Base-by-base conservation (phyloP, 2,888 invertebrate species). In the Tipula unca region DNA sequence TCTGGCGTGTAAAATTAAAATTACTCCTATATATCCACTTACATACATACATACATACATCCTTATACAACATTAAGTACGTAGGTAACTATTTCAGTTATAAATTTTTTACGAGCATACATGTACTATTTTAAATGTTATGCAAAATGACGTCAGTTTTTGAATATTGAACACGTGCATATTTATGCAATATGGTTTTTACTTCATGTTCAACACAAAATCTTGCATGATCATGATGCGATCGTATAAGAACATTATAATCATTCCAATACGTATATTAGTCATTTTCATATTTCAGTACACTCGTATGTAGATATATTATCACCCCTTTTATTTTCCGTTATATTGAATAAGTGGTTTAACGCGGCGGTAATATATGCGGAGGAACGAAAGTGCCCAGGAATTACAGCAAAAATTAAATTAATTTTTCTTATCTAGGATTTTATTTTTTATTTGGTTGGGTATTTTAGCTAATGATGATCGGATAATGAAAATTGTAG, bases 171-270 rank as follows among this genome's bases (percentile, higher is more conserved):
- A 83, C 83, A 83, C 83, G 83, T 83, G 83, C 83, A 83, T 32
- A 17, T 83, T 83, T 83, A 83, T 83, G 83, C 83, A 83, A 83
- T 83, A 83, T 83, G 83, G 83, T 29, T 83, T 83, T n/a, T 83
- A 1, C n/a, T 48, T 48, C 48, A 48, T 48, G n/a, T 48, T 10
- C 69, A 69, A 69, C 69, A 69, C 25, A 69, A 69, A 69, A 69
- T 69, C 83, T 83, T 83, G 83, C 83, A 83, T 83, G 83, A 32
- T 83, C 83, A 83, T 83, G 83, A 83, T 83, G 83, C 83, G 83
- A 83, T 83, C 83, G 35, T 35, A 83, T 32, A 17, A 82, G 17
- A 83, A 35, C 29, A 29, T 82, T 82, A 29, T 82, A 82, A 25
- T 83, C 32, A 83, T 83, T 83, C 83, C 83, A 83, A 83, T 83